Percentiles rank a stretch among this genome's conserved stretches.
These are phyloP conservation scores for Oxyscelio sp. DNA, from an alignment of 2,888 invertebrate species.

Conservation along the genomic window DNA sequence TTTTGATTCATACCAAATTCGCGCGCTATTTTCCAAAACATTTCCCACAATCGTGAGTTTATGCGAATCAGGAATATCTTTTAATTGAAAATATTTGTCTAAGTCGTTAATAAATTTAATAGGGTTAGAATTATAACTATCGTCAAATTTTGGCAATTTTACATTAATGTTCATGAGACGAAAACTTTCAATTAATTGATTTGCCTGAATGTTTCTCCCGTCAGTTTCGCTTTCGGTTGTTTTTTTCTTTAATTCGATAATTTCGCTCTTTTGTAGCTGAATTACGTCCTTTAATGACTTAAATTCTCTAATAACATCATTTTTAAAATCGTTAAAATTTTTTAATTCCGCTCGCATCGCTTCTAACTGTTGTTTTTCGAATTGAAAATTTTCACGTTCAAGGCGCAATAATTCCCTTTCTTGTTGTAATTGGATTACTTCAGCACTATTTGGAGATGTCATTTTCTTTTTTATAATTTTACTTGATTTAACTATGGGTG, in stretches of 20 bases:
- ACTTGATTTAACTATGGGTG: neutral
- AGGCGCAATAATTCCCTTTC: neutral
- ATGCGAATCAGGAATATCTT: neutral
- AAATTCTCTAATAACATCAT: neutral
- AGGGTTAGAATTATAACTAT: constrained; percentile 1
- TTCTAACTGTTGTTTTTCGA: neutral
- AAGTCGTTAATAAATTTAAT: constrained; percentile 10
- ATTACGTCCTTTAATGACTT: neutral
- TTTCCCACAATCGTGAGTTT: constrained; percentile 21
- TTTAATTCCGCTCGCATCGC: neutral
- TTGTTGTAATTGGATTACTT: neutral
- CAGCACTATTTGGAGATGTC: neutral
- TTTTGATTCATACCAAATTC: constrained; percentile 40
- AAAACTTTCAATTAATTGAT: constrained; percentile 20
- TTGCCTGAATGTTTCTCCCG: neutral
- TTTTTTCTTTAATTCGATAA: constrained; percentile 3
- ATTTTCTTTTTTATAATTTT: neutral
- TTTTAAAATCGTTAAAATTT: constrained; percentile 1
- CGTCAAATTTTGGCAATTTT: neutral
- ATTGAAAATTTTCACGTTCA: neutral
- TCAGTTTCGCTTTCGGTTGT: neutral
- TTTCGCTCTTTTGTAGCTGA: constrained; percentile 4
- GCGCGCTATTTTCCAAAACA: constrained; percentile 27
- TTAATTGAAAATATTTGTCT: neutral
- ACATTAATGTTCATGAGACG: neutral